Percentiles rank a stretch among this genome's conserved stretches.
phyloP scores from a whole-genome alignment of 1,140 invertebrate genomes.

The Pogonus chalceus region DNA sequence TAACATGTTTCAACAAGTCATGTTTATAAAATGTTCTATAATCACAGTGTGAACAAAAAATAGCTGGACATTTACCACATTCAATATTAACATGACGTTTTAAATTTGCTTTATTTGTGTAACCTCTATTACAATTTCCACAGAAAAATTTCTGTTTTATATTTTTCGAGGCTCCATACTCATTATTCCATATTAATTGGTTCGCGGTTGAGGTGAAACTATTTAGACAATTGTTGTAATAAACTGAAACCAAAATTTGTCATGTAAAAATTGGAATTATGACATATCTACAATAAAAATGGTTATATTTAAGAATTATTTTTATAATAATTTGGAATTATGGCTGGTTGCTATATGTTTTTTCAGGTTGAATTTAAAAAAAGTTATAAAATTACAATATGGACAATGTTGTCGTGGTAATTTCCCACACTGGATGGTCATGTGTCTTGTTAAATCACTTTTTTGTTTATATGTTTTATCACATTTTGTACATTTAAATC shows the following conservation, averaged over 20 bases:
- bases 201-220: no score
- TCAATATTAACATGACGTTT: neutral
- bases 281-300: no score
- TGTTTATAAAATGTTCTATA: conserved; percentile 2
- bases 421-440: conserved; percentile 37
- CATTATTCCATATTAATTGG: no score
- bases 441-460: conserved; percentile 38
- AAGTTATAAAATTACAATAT: conserved; percentile 31
- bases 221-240: no score
- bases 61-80: neutral
- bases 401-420: conserved; percentile 34
- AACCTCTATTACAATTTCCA: neutral
- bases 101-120: conserved; percentile 10
- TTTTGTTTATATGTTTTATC: conserved; percentile 41
- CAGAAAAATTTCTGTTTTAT: neutral
- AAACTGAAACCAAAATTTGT: no score
- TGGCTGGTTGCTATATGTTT: no score
- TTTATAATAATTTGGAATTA: no score
- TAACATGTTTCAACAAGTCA: conserved; percentile 6
- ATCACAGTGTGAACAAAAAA: conserved; percentile 1
- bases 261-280: no score
- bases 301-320: no score
- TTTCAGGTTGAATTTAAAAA: conserved; percentile 25
- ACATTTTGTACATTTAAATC: conserved; percentile 36
- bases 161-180: no score